Percentiles rank a stretch among this genome's conserved stretches.
Evolutionary conservation across 1,140 invertebrate species (phyloP).

Genomic region (Centruroides sculpturatus): DNA sequence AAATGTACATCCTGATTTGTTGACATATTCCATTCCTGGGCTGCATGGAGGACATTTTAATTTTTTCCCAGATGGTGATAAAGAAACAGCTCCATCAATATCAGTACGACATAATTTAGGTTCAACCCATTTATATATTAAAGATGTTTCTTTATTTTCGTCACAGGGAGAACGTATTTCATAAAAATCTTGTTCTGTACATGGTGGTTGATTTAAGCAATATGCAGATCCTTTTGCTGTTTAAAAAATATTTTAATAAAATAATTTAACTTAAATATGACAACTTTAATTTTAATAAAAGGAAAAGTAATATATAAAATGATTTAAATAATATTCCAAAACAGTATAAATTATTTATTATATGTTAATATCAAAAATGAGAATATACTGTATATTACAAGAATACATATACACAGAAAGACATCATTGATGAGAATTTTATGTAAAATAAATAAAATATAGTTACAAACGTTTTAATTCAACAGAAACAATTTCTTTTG

Average conservation of each 20-base stretch:
- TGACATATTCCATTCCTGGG: slow-evolving; percentile 37
- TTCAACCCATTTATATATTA: slow-evolving; percentile 38
- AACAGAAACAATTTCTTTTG: no score
- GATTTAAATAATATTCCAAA: no score
- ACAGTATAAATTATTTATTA: no score
- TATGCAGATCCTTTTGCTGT: slow-evolving; percentile 29
- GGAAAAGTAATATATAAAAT: no score
- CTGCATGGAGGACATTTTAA: slow-evolving; percentile 39
- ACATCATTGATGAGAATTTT: no score
- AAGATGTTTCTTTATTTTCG: slow-evolving; percentile 31
- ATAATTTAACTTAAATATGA: no score
- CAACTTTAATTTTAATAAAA: no score
- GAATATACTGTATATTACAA: no score
- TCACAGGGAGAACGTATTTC: slow-evolving; percentile 36
- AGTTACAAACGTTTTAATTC: no score
- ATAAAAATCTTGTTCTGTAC: slow-evolving; percentile 40
- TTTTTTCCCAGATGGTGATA: slow-evolving; percentile 27
- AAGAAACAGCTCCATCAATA: slow-evolving; percentile 24
- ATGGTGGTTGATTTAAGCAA: slow-evolving; percentile 36
- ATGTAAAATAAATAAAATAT: no score
- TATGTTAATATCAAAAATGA: no score
- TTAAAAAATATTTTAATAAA: neutral
- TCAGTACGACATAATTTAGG: slow-evolving; percentile 38
- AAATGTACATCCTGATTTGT: slow-evolving; percentile 25
- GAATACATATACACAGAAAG: no score